Percentiles rank a stretch among this genome's conserved stretches.
Conservation (phyloP, 2,888 invertebrate species). For the Laothoe populi region DNA sequence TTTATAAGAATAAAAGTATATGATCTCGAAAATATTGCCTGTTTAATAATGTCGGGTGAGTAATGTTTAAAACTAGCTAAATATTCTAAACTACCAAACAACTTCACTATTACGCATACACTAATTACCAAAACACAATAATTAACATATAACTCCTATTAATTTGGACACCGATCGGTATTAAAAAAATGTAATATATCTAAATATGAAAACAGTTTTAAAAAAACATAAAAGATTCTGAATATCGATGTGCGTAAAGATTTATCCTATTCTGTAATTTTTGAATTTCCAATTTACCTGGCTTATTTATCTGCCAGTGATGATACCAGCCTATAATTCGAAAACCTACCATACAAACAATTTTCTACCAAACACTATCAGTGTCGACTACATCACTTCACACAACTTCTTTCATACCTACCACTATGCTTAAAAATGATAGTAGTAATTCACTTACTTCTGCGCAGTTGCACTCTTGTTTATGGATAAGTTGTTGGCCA, state of each 20-base stretch:
- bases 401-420: slow-evolving; percentile 6
- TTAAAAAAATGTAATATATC: too few relatives aligned
- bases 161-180: neutral
- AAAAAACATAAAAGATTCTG: neutral
- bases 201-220: neutral
- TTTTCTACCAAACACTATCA: neutral
- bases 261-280: neutral
- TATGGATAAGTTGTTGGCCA: slow-evolving; percentile 96
- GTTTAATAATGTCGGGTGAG: neutral
- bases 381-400: neutral
- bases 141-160: neutral
- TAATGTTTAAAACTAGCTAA: slow-evolving; percentile 16
- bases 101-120: slow-evolving; percentile 14
- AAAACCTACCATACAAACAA: neutral
- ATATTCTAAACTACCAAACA: slow-evolving; percentile 14
- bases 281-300: neutral
- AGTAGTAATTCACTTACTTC: slow-evolving; percentile 85
- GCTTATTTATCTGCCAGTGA: neutral
- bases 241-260: neutral
- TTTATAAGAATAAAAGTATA: too few relatives aligned
- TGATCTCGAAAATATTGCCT: neutral
- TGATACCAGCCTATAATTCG: neutral
- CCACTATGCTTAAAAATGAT: neutral
- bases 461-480: slow-evolving; percentile 89
- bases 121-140: slow-evolving; percentile 13